Percentiles rank a stretch among this genome's conserved stretches.
Evolutionary conservation across 2,797 vertebrate genomes (phyloP).

Genomic region (Urophycis tenuis): DNA sequence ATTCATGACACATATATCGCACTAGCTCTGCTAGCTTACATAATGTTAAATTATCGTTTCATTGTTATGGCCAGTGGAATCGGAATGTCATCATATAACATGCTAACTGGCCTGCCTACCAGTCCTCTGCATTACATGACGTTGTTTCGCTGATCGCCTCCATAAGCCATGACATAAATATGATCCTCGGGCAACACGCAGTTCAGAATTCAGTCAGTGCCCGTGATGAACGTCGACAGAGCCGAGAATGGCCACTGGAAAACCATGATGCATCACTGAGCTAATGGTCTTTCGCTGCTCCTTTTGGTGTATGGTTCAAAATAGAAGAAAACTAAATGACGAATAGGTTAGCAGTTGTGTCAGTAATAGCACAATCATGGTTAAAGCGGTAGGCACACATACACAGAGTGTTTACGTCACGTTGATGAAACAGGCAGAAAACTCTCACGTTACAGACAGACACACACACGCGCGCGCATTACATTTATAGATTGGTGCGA

Average conservation of each 20-base stretch:
- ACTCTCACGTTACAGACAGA: slow-evolving; percentile 1
- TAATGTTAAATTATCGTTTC: neutral
- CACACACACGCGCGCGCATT: neutral
- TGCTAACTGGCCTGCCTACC: too few relatives aligned
- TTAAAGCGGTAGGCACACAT: neutral
- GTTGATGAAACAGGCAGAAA: neutral
- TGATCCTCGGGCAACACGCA: neutral
- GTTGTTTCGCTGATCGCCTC: neutral
- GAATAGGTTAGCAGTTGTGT: neutral
- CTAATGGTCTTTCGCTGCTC: neutral
- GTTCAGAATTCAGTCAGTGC: neutral
- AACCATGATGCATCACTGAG: neutral
- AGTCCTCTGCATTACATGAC: neutral
- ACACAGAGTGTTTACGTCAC: neutral
- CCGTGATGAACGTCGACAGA: neutral
- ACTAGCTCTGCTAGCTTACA: too few relatives aligned
- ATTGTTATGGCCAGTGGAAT: neutral
- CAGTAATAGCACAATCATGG: neutral
- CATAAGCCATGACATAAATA: neutral
- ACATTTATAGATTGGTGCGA: too few relatives aligned
- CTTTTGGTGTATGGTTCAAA: neutral
- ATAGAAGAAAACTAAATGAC: neutral
- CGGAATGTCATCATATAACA: neutral
- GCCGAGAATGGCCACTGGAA: neutral
- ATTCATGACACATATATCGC: too few relatives aligned